Base-by-base conservation (phyloP, 1,140 invertebrate species). In the Nautilus pompilius region DNA sequence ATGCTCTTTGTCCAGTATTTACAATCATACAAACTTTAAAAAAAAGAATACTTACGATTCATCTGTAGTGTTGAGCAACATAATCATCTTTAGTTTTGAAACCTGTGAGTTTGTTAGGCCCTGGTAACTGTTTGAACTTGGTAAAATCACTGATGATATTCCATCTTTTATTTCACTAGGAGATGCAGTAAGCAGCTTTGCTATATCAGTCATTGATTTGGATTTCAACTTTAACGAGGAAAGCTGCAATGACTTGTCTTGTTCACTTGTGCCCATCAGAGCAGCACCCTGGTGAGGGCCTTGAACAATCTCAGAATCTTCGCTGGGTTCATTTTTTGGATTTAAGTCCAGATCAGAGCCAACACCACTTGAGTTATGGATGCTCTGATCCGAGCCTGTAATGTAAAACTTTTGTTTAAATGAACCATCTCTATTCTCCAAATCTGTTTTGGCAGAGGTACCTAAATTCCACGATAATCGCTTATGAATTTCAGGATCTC, bases 391-490 rank as follows among this genome's bases (percentile, higher is more conserved):
- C 62, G 82, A 84, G 20, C 80, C 61, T 28, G 68, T 64, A 67
- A 77, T 77, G 45, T 68, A 66, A 13, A 53, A 6, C 15, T 0
- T 53, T 53, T 53, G 49, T n/a, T n/a, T n/a, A n/a, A n/a, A n/a
- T n/a, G n/a, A n/a, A n/a, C n/a, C n/a, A n/a, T n/a, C n/a, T 24
- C 20, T 20, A 56, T 69, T 67, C 3, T 76, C 60, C 33, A 66
- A 67, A 51, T 61, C 64, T 55, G 69, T 55, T 34, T 67, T 68
- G 15, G 74, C 71, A 20, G 71, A 62, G n/a, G 69, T 71, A 26
- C 85, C 86, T 67, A 84, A 87, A 77, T 89, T 88, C 87, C 87
- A 89, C 15, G 88, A 89, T 17, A 89, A 77, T 29, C 88, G 80
- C 79, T 89, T 89, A 71, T 89, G 86, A 62, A 89, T 89, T 58